These are phyloP conservation scores for Encarsia formosa DNA, from an alignment of 2,888 invertebrate species.

Conservation along the genomic window DNA sequence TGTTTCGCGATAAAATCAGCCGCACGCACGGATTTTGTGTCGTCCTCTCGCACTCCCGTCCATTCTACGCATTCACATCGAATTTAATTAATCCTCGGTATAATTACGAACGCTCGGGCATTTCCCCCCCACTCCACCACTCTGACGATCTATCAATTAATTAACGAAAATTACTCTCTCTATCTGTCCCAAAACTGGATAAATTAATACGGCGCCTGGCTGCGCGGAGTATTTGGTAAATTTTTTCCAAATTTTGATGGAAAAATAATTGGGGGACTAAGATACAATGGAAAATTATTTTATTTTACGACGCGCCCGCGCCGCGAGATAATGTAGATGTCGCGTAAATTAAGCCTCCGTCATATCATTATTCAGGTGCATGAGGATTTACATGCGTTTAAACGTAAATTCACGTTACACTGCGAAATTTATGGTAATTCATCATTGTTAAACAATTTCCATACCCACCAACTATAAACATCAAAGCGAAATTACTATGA, in stretches of 20 bases:
- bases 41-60: too few relatives aligned
- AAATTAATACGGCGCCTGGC: slow-evolving; percentile 2
- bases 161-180: slow-evolving; percentile 44
- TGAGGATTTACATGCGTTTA: slow-evolving; percentile 5
- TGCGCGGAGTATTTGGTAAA: too few relatives aligned
- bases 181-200: neutral
- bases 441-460: neutral
- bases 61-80: slow-evolving; percentile 35
- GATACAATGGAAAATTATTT: too few relatives aligned
- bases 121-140: slow-evolving; percentile 36
- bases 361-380: slow-evolving; percentile 2
- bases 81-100: slow-evolving; percentile 43
- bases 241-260: too few relatives aligned
- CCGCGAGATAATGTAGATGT: too few relatives aligned
- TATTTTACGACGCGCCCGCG: too few relatives aligned
- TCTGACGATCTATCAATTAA: slow-evolving; percentile 49
- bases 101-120: slow-evolving; percentile 38
- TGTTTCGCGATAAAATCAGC: too few relatives aligned
- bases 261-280: too few relatives aligned
- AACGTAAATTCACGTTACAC: neutral
- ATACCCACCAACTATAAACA: neutral
- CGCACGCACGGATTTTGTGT: too few relatives aligned
- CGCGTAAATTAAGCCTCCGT: too few relatives aligned
- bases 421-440: slow-evolving; percentile 1
- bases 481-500: neutral